phyloP scores from a whole-genome alignment of 2,888 invertebrate species.

The Oxytorus armatus region DNA sequence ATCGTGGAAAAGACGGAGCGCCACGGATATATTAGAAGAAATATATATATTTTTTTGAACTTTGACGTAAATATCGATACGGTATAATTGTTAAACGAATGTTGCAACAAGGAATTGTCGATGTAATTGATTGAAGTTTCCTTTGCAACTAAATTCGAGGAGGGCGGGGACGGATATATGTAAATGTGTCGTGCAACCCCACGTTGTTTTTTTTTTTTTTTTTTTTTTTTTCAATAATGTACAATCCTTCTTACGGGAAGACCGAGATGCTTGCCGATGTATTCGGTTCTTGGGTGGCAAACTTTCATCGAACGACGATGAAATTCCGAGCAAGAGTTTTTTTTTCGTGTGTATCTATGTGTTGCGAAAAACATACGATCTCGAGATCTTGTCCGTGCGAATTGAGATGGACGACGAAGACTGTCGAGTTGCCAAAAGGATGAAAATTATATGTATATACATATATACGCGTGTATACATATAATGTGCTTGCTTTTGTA shows the following conservation, averaged over 20 bases:
- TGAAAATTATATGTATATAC: conserved; percentile 70
- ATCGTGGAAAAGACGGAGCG: not conserved
- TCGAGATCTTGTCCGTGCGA: conserved; percentile 53
- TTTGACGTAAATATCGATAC: no score
- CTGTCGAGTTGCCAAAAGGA: conserved; percentile 49
- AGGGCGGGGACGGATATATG: not conserved
- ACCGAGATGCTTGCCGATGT: conserved; percentile 14
- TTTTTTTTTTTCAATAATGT: conserved; percentile 19
- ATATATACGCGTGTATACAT: conserved; percentile 68
- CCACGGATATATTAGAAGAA: no score
- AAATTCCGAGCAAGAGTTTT: conserved; percentile 18
- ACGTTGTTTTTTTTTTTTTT: conserved; percentile 13
- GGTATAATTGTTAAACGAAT: no score
- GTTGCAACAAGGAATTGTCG: no score
- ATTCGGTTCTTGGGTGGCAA: not conserved
- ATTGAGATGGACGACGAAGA: conserved; percentile 53
- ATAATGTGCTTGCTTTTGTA: conserved; percentile 43
- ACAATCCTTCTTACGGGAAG: conserved; percentile 10
- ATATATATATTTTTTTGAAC: no score
- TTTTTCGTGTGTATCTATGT: conserved; percentile 44
- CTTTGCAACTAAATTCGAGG: not conserved
- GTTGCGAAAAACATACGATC: conserved; percentile 39
- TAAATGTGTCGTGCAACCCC: conserved; percentile 5
- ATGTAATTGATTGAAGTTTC: conserved; percentile 6
- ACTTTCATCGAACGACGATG: conserved; percentile 20